A percentile compares a stretch with the other conserved stretches of the same genome.
Conservation (phyloP, 2,797 vertebrate genomes). For the Cichlasoma orientale region DNA sequence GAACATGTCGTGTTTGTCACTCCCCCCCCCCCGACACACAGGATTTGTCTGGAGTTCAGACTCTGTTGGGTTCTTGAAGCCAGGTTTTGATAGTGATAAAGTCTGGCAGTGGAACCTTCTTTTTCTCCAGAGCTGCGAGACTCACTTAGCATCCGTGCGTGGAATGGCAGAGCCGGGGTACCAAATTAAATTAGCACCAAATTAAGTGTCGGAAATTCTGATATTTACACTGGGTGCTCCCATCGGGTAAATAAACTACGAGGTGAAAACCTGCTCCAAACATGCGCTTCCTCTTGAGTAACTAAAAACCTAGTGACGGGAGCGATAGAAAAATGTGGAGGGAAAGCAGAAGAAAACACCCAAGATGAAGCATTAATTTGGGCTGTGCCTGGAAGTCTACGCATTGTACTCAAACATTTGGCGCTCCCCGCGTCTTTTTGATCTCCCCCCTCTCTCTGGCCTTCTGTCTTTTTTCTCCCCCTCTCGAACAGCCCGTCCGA, state of each 20-base stretch:
- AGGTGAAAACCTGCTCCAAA: conserved; percentile 42
- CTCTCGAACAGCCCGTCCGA: conserved; percentile 25
- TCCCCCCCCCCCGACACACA: background rate
- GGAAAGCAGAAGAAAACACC: conserved; percentile 22
- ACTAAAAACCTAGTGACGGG: conserved; percentile 18
- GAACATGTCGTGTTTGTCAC: conserved; percentile 22
- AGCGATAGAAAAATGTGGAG: conserved; percentile 29
- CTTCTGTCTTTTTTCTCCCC: conserved; percentile 7
- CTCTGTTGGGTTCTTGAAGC: background rate
- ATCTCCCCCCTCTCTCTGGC: conserved; percentile 22
- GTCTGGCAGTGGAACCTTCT: conserved; percentile 15
- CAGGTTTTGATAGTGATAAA: background rate
- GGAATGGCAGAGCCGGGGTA: background rate
- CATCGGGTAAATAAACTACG: conserved; percentile 42
- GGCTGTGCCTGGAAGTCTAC: conserved; percentile 62
- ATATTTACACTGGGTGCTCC: conserved; percentile 26
- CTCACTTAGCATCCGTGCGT: conserved; percentile 25
- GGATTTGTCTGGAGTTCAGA: conserved; percentile 10
- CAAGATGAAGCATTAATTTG: conserved; percentile 60
- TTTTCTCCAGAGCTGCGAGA: background rate
- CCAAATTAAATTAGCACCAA: conserved; percentile 23
- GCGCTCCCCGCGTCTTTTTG: conserved; percentile 31
- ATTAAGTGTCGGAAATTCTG: conserved; percentile 30
- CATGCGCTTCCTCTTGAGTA: conserved; percentile 40
- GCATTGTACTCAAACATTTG: conserved; percentile 61